These are phyloP conservation scores for Limnephilus rhombicus DNA, from an alignment of 2,888 invertebrate species.

Conservation along the genomic window DNA sequence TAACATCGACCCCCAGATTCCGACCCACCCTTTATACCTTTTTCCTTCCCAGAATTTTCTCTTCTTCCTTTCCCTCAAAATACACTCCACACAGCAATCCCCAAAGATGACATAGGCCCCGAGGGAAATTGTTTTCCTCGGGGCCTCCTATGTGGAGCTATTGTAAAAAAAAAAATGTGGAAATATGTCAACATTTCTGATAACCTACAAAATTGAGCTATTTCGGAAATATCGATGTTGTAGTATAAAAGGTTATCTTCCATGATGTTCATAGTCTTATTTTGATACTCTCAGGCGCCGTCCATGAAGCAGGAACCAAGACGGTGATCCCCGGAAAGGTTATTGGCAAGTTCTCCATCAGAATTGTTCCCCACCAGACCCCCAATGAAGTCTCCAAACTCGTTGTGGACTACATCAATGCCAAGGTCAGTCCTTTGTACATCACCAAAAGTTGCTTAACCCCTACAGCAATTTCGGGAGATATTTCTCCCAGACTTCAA, in stretches of 20 bases:
- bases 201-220: no score
- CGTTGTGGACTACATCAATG: constrained; percentile 87
- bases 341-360: constrained; percentile 97
- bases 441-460: not conserved
- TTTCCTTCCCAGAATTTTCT: no score
- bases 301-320: constrained; percentile 94
- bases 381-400: constrained; percentile 89
- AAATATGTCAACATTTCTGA: no score
- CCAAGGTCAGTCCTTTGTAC: constrained; percentile 73
- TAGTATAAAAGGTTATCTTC: not conserved
- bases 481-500: no score
- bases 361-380: constrained; percentile 96
- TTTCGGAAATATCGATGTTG: not conserved
- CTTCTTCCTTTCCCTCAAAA: no score
- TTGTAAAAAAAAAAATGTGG: no score
- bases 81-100: no score
- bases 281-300: constrained; percentile 78
- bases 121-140: no score
- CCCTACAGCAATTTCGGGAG: not conserved
- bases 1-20: no score
- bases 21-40: no score
- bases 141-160: no score
- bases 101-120: no score
- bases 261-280: not conserved
- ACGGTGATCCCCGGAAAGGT: constrained; percentile 97